Evolutionary conservation across 2,888 invertebrate species (phyloP).

Genomic region (Cylindroiulus punctatus): DNA sequence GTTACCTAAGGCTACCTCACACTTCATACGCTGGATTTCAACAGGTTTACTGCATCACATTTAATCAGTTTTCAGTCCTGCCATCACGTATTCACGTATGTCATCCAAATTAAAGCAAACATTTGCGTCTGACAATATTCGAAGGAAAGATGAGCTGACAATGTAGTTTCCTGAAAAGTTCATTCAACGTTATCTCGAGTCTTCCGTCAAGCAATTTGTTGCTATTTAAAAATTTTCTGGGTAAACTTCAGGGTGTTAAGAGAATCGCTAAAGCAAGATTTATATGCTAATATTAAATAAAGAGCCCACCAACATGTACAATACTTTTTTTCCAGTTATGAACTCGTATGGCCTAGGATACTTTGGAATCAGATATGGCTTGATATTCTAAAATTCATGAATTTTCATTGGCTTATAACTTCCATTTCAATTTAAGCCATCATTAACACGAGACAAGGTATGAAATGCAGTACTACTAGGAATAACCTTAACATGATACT

Average conservation of each 20-base stretch:
- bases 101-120: not conserved
- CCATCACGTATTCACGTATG: not conserved
- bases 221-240: not conserved
- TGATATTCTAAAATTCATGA: not conserved
- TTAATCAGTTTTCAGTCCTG: not conserved
- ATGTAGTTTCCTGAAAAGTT: not conserved
- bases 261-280: not conserved
- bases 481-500: not conserved
- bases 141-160: not conserved
- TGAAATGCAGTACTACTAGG: not conserved
- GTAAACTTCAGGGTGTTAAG: not conserved
- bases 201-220: not conserved
- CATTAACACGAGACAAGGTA: no score
- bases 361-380: no score
- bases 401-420: no score
- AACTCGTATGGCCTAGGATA: not conserved
- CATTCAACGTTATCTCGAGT: not conserved
- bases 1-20: slow-evolving; percentile 25
- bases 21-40: not conserved
- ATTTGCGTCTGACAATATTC: not conserved
- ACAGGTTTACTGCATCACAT: not conserved
- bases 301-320: not conserved
- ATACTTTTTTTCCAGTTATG: not conserved
- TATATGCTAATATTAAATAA: not conserved
- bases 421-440: no score